Conservation (phyloP, 2,888 invertebrate species). For the Pollenia amentaria region DNA sequence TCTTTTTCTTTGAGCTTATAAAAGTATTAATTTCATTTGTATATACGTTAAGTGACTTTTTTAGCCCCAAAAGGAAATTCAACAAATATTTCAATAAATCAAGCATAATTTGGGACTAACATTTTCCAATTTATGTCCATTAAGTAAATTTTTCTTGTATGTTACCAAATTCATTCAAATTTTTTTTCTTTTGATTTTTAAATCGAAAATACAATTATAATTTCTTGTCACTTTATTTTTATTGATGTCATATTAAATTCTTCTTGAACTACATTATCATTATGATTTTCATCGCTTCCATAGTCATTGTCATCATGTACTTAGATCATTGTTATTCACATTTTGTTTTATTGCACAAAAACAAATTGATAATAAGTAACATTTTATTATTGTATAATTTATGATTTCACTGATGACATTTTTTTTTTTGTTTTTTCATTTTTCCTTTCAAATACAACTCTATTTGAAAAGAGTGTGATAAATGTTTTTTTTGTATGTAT, state of each 20-base stretch:
- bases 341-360: background rate
- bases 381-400: slow-evolving; percentile 46
- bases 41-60: no score
- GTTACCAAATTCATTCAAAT: background rate
- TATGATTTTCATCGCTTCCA: slow-evolving; percentile 3
- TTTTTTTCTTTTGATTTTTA: slow-evolving; percentile 10
- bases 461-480: background rate
- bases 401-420: slow-evolving; percentile 33
- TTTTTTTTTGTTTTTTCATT: background rate
- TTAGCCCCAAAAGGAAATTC: no score
- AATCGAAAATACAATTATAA: slow-evolving; percentile 54
- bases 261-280: slow-evolving; percentile 6
- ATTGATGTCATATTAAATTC: slow-evolving; percentile 16
- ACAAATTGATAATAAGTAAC: slow-evolving; percentile 8
- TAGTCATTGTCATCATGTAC: background rate
- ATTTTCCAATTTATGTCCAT: background rate
- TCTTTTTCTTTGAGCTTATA: background rate
- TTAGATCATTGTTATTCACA: background rate
- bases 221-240: slow-evolving; percentile 41
- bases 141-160: background rate
- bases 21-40: background rate
- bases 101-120: no score
- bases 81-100: no score
- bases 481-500: background rate
- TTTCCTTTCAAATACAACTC: background rate